Percentiles rank a stretch among this genome's conserved stretches.
These are phyloP conservation scores for Uria aalge DNA, from an alignment of 2,113 vertebrate genomes.

Conservation along the genomic window DNA sequence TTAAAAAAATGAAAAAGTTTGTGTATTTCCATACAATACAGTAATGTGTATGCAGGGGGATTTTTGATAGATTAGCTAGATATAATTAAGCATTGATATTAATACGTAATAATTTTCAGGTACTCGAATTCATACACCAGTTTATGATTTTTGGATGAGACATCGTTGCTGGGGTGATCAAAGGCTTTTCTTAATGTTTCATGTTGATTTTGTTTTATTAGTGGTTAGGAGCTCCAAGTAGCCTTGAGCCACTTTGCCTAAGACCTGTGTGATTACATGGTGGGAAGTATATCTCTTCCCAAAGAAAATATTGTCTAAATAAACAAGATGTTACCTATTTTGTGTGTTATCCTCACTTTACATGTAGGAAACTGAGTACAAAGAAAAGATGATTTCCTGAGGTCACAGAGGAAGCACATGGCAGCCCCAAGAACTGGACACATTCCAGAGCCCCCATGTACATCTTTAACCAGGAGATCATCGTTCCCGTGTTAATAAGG, in stretches of 20 bases:
- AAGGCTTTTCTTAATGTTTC: not conserved
- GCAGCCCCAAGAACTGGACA: not conserved
- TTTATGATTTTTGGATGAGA: not conserved
- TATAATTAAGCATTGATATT: not conserved
- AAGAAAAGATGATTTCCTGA: not conserved
- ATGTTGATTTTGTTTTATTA: not conserved
- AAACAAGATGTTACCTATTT: not conserved
- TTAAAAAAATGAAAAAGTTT: not conserved
- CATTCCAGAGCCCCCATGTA: not conserved
- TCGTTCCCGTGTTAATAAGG: not conserved
- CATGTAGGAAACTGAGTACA: fast-evolving
- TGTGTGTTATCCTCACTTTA: not conserved
- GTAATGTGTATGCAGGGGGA: not conserved
- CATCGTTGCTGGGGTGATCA: not conserved
- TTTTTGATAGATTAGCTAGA: not conserved
- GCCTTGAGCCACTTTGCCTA: not conserved
- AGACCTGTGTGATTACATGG: not conserved
- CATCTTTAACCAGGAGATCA: not conserved
- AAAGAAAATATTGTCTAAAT: not conserved
- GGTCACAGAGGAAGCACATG: not conserved
- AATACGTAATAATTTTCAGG: not conserved
- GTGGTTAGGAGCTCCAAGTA: not conserved
- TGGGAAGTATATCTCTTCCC: not conserved
- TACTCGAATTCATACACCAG: not conserved
- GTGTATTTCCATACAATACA: not conserved